Evolutionary conservation across 1,140 invertebrate genomes (phyloP).

Genomic region (Phthorimaea operculella): DNA sequence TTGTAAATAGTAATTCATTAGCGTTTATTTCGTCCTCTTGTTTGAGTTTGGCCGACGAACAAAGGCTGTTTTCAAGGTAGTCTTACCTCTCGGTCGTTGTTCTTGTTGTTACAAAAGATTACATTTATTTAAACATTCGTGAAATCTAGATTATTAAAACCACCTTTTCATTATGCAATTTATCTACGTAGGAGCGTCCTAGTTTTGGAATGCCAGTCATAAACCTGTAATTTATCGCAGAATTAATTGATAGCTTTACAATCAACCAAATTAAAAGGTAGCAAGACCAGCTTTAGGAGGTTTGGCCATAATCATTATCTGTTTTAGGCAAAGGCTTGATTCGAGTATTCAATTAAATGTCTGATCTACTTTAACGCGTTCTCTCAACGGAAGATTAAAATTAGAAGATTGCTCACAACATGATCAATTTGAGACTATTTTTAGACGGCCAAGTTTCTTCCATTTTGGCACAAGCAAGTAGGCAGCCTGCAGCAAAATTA

Average conservation of each 20-base stretch:
- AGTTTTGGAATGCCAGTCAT: not conserved
- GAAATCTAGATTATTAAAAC: not conserved
- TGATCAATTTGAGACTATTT: slow-evolving; percentile 39
- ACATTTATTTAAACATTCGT: not conserved
- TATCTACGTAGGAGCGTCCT: not conserved
- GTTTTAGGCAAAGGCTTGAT: too few relatives aligned
- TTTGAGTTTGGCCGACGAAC: not conserved
- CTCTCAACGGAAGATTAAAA: slow-evolving; percentile 25
- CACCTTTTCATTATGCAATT: not conserved
- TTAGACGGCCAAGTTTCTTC: slow-evolving; percentile 41
- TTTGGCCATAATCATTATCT: too few relatives aligned
- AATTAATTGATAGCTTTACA: not conserved
- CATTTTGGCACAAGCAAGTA: slow-evolving; percentile 33
- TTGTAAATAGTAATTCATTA: not conserved
- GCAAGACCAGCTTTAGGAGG: too few relatives aligned
- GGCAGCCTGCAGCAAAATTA: slow-evolving; percentile 41
- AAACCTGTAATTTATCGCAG: not conserved
- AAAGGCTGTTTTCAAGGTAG: slow-evolving; percentile 15
- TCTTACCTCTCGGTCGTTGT: slow-evolving; percentile 19
- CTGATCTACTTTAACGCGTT: too few relatives aligned
- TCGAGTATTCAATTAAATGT: too few relatives aligned
- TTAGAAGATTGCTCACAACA: slow-evolving; percentile 57
- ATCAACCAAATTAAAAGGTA: too few relatives aligned
- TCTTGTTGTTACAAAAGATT: slow-evolving; percentile 9
- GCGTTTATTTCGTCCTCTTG: not conserved